Percentiles rank a stretch among this genome's conserved stretches.
phyloP scores from a whole-genome alignment of 2,888 invertebrate genomes.

The Agriopis aurantiaria region DNA sequence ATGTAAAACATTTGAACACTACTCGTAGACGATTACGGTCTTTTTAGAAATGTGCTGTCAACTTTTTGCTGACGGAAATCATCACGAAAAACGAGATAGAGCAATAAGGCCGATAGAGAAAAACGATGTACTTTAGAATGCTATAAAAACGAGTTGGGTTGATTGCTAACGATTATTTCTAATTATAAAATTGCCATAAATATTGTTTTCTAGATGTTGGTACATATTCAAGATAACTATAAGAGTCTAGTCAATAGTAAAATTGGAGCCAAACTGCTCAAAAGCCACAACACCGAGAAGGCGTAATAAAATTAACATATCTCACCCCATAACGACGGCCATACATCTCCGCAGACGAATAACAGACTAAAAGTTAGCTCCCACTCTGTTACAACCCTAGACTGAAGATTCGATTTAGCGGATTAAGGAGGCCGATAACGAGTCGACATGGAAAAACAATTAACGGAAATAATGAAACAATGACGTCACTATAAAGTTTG shows the following conservation, averaged over 20 bases:
- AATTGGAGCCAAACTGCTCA: conserved; percentile 9
- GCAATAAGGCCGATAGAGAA: too few species aligned
- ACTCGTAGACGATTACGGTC: too few species aligned
- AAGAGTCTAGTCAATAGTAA: background rate
- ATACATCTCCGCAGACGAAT: conserved; percentile 72
- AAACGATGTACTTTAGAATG: too few species aligned
- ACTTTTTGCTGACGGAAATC: too few species aligned
- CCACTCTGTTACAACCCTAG: conserved; percentile 41
- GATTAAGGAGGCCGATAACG: conserved; percentile 76
- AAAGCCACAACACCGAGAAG: conserved; percentile 36
- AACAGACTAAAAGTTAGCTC: conserved; percentile 62
- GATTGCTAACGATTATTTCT: too few species aligned
- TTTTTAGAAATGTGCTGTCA: too few species aligned
- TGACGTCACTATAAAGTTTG: conserved; percentile 78
- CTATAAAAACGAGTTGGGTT: too few species aligned
- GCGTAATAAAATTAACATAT: conserved; percentile 50
- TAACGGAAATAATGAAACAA: conserved; percentile 80
- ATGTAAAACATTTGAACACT: background rate
- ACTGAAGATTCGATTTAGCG: conserved; percentile 81
- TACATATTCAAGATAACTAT: too few species aligned
- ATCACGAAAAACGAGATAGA: too few species aligned
- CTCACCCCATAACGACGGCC: conserved; percentile 60
- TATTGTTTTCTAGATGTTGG: too few species aligned
- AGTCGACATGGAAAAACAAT: conserved; percentile 84
- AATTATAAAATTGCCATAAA: too few species aligned